Conservation (phyloP, 2,797 vertebrate species). For the Gastrophryne carolinensis region DNA sequence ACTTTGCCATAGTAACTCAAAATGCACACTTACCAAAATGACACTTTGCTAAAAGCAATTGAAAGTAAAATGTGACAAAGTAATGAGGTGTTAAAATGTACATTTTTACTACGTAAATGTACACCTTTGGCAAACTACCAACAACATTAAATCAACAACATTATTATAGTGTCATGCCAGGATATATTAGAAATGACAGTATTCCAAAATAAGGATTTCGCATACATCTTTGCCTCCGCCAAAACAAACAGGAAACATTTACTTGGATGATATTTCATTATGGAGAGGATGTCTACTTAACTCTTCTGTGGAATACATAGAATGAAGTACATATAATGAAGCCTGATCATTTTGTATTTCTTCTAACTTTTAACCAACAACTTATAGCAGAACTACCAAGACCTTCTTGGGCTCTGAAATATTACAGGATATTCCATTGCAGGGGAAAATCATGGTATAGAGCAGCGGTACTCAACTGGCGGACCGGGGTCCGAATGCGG, state of each 20-base stretch:
- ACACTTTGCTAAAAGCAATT: not conserved
- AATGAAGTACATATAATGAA: no score
- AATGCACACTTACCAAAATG: not conserved
- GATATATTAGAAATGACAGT: not conserved
- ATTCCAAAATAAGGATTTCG: not conserved
- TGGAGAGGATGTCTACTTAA: not conserved
- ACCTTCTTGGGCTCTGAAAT: no score
- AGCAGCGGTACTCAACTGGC: no score
- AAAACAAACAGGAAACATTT: slow-evolving; percentile 12
- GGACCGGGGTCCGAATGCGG: no score
- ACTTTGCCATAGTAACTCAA: not conserved
- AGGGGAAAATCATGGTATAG: no score
- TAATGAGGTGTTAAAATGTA: not conserved
- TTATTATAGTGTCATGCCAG: not conserved
- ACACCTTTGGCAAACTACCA: not conserved
- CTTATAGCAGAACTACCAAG: no score
- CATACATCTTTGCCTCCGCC: not conserved
- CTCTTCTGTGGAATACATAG: not conserved
- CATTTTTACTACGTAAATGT: not conserved
- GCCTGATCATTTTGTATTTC: no score
- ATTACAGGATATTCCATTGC: not conserved
- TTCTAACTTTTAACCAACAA: no score
- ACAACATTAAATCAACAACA: not conserved
- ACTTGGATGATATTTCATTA: not conserved
- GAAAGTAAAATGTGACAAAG: not conserved